Conservation (phyloP, 2,113 vertebrate genomes). For the Rhynchopsitta pachyrhyncha region DNA sequence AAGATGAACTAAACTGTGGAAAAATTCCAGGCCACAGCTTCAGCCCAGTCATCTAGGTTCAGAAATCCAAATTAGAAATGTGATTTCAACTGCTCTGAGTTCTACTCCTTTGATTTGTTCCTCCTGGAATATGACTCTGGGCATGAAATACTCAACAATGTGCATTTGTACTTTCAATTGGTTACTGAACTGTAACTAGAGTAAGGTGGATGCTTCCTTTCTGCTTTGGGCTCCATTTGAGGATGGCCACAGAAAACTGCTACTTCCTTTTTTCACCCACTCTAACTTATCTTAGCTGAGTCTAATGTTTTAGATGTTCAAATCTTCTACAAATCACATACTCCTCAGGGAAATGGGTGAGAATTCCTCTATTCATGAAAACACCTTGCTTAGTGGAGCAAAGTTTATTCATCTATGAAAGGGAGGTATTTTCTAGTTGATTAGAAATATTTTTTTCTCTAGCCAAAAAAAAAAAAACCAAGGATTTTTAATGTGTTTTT, state of each 20-base stretch:
- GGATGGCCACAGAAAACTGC: not conserved
- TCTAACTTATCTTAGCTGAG: not conserved
- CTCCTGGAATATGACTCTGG: not conserved
- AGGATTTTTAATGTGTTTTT: not conserved
- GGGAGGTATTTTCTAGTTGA: not conserved
- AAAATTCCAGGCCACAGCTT: not conserved
- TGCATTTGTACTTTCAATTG: not conserved
- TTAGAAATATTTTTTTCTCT: not conserved
- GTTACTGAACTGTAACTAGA: not conserved
- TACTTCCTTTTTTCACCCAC: not conserved
- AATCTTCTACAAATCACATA: not conserved
- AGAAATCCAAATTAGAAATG: not conserved
- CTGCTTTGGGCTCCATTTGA: not conserved
- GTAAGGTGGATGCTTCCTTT: not conserved
- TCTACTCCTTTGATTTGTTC: not conserved
- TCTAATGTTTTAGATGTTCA: not conserved
- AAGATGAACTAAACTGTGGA: not conserved
- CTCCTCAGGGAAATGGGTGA: not conserved
- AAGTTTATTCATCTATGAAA: not conserved
- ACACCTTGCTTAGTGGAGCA: not conserved
- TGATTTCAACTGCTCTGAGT: not conserved
- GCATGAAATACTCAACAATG: not conserved
- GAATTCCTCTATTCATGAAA: not conserved
- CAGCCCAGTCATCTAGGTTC: not conserved
- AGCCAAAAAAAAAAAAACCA: not conserved